Evolutionary conservation across 2,113 vertebrate species (phyloP).

Genomic region (Neopipo cinnamomea): DNA sequence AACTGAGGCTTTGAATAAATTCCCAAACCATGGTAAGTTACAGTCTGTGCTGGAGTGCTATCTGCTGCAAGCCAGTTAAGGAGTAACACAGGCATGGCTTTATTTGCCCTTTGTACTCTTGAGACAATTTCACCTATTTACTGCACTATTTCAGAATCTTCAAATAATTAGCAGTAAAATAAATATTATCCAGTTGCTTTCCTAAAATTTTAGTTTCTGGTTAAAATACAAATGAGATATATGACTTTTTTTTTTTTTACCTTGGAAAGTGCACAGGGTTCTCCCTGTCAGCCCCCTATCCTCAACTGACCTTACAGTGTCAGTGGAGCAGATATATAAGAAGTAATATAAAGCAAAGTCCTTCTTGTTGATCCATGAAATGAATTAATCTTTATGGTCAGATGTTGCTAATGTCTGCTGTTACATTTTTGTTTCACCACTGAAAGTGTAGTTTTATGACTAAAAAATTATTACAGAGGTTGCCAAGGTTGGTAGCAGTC

Average conservation of each 20-base stretch:
- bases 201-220: constrained; percentile 32
- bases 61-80: background rate
- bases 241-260: background rate
- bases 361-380: background rate
- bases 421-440: background rate
- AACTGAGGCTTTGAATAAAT: background rate
- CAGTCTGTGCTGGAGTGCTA: background rate
- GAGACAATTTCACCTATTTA: constrained; percentile 35
- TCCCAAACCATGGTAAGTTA: background rate
- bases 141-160: constrained; percentile 59
- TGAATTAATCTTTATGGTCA: background rate
- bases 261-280: background rate
- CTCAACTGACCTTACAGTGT: background rate
- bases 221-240: constrained; percentile 14
- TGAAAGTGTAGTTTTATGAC: background rate
- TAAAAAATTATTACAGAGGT: background rate
- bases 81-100: background rate
- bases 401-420: background rate
- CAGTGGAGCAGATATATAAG: background rate
- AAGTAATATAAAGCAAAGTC: background rate
- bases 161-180: constrained; percentile 29
- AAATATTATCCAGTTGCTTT: constrained; percentile 49
- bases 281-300: background rate
- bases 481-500: background rate
- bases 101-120: background rate